Evolutionary conservation across 2,888 invertebrate genomes (phyloP).

Genomic region (Ophion obscuratus): DNA sequence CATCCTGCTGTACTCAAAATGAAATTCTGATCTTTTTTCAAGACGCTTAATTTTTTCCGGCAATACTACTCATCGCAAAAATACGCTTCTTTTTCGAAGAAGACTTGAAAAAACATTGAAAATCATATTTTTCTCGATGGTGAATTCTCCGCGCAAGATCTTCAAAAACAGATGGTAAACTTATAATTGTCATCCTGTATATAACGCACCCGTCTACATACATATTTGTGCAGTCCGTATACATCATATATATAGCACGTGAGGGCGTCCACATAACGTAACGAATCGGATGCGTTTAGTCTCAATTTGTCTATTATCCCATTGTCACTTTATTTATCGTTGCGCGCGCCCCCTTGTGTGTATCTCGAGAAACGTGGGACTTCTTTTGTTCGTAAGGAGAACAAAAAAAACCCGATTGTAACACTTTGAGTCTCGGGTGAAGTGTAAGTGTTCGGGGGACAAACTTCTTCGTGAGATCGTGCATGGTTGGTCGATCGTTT

Average conservation of each 20-base stretch:
- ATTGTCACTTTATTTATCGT: constrained; percentile 81
- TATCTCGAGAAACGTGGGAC: constrained; percentile 69
- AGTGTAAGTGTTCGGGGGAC: background rate
- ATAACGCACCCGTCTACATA: constrained; percentile 11
- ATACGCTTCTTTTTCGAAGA: too few relatives aligned
- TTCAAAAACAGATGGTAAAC: too few relatives aligned
- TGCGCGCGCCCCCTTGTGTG: constrained; percentile 74
- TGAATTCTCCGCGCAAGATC: too few relatives aligned
- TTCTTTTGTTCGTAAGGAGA: constrained; percentile 55
- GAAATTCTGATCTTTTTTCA: too few relatives aligned
- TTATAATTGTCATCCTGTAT: constrained; percentile 7
- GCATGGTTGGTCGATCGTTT: constrained; percentile 11
- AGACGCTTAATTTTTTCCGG: too few relatives aligned
- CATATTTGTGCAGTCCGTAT: background rate
- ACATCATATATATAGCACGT: background rate
- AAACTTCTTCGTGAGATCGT: constrained; percentile 4
- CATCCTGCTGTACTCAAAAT: too few relatives aligned
- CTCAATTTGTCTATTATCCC: constrained; percentile 82
- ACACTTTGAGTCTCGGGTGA: constrained; percentile 6
- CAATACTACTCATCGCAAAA: too few relatives aligned
- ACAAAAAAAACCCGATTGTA: constrained; percentile 9
- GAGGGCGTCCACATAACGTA: constrained; percentile 73
- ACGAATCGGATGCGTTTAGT: constrained; percentile 80
- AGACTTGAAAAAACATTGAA: too few relatives aligned
- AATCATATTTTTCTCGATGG: too few relatives aligned